Evolutionary conservation across 1,140 invertebrate species (phyloP).

Genomic region (Archivesica marissinica): DNA sequence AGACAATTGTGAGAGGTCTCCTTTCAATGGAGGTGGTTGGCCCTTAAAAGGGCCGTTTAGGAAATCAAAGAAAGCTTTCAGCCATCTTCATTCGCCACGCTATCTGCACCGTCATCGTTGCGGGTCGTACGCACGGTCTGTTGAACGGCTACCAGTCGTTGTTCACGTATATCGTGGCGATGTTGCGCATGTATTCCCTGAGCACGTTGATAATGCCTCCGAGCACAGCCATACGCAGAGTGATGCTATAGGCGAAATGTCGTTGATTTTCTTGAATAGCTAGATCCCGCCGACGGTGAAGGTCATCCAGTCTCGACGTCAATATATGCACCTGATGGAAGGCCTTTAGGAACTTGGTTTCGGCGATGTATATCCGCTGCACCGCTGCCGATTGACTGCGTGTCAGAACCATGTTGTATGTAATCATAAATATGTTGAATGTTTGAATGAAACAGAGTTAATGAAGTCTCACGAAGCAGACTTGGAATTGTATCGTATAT

Average conservation of each 20-base stretch:
- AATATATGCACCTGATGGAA: background rate
- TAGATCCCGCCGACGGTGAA: background rate
- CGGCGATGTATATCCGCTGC: background rate
- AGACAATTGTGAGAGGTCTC: background rate
- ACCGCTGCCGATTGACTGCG: background rate
- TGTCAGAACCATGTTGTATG: background rate
- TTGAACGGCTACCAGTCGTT: background rate
- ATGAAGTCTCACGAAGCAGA: background rate
- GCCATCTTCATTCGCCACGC: background rate
- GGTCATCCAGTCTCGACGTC: background rate
- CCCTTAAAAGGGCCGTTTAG: slow-evolving; percentile 49
- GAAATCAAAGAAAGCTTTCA: background rate
- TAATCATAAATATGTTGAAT: background rate
- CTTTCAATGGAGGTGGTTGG: background rate
- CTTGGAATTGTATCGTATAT: background rate
- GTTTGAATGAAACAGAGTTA: background rate
- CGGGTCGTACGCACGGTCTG: background rate
- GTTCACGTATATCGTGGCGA: background rate
- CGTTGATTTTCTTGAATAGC: background rate
- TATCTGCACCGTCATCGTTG: background rate
- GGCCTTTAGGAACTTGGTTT: background rate
- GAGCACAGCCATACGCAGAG: slow-evolving; percentile 19
- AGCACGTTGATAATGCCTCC: slow-evolving; percentile 36
- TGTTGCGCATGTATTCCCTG: background rate
- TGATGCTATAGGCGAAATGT: slow-evolving; percentile 20